Conservation (phyloP, 2,888 invertebrate species). For the Bedellia somnulentella region DNA sequence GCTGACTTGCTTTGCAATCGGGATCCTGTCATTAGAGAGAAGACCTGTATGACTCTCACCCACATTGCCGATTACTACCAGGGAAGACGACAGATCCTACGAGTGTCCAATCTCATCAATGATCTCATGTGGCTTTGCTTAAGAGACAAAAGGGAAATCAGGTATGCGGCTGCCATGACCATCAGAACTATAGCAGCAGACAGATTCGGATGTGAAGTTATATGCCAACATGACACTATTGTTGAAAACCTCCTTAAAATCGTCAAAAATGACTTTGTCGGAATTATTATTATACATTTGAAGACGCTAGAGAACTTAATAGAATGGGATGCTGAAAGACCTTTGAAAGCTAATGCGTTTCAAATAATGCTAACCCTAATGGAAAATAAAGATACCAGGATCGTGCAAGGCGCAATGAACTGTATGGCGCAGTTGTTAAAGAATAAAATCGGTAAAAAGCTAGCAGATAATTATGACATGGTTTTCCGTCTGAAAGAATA, state of each 20-base stretch:
- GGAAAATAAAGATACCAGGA: slow-evolving; percentile 18
- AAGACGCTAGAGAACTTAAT: slow-evolving; percentile 27
- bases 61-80: slow-evolving; percentile 27
- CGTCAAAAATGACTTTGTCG: slow-evolving; percentile 32
- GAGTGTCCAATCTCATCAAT: slow-evolving; percentile 22
- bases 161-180: slow-evolving; percentile 35
- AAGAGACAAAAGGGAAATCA: slow-evolving; percentile 35
- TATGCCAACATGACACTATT: slow-evolving; percentile 22
- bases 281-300: slow-evolving; percentile 31
- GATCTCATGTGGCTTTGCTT: slow-evolving; percentile 29
- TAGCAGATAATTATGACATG: slow-evolving; percentile 36
- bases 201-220: slow-evolving; percentile 23
- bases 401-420: slow-evolving; percentile 31
- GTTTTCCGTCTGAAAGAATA: slow-evolving; percentile 20
- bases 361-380: slow-evolving; percentile 30
- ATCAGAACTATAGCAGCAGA: slow-evolving; percentile 26
- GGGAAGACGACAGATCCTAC: slow-evolving; percentile 28
- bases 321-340: slow-evolving; percentile 30
- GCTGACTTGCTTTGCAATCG: slow-evolving; percentile 29
- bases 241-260: slow-evolving; percentile 34
- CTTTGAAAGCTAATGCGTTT: slow-evolving; percentile 36
- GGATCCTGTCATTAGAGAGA: slow-evolving; percentile 36
- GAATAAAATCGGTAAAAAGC: slow-evolving; percentile 28
- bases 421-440: slow-evolving; percentile 39
- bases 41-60: slow-evolving; percentile 30